Evolutionary conservation across 2,797 vertebrate species (phyloP), one percentile per base, ranked within the genome.

Genomic region (Chromis chromis): DNA sequence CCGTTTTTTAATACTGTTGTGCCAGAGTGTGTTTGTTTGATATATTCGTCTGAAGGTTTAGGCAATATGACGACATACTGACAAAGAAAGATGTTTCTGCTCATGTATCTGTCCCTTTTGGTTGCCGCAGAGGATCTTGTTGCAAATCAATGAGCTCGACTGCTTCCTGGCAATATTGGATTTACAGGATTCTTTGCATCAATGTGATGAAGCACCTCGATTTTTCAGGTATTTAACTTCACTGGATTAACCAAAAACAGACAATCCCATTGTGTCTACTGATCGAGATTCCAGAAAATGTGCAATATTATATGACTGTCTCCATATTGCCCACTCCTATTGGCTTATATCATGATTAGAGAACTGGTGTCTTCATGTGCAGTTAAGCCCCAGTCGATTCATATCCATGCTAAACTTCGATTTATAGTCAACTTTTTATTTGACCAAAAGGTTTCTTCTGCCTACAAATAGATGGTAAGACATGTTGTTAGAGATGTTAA

Each of bases 181-280:
- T 55, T 57, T 49, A 50, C 36, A 14, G 27, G 50, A 60, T 42
- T n/a, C n/a, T 67, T 75, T 78, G 71, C 82, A 81, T 84, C 79
- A 81, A 70, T 81, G 70, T 82, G 81, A 85, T 71, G 76, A 84
- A 78, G 27, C 62, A 49, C 13, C 4, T 31, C 49, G 21, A 53
- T 55, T 57, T 49, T 55, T 64, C 42, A 12, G 49, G 54, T 48
- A 16, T 69, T 55, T 6, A 36, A 60, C 16, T 49, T 46, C 33
- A 27, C 40, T 42, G 54, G 25, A 46, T 36, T 36, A 36, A 56
- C 14, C 31, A 48, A 54, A 68, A 66, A 27, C n/a, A 48, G 27
- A 52, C n/a, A 42, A 22, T 49, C 1, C 6, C 44, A 46, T 10
- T 25, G 3, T 65, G 50, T 59, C 27, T 65, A 36, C 10, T 6